Conservation (phyloP, 2,797 vertebrate species). For the Gadopsis marmoratus region DNA sequence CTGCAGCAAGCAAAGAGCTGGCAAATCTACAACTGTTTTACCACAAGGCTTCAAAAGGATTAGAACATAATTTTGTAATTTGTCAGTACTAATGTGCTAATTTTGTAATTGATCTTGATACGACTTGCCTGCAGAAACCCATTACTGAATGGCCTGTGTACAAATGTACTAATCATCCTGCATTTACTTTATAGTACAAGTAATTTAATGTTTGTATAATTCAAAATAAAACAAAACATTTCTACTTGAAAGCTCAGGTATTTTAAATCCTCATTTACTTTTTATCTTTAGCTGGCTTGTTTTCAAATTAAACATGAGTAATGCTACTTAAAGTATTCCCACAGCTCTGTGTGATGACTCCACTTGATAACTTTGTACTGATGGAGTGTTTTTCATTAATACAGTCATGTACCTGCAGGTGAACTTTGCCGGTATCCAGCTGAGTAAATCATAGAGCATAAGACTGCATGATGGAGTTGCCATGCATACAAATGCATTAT, state of each 20-base stretch:
- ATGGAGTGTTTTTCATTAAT: constrained; percentile 24
- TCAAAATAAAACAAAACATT: constrained; percentile 24
- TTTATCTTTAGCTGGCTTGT: constrained; percentile 13
- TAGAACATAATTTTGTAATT: constrained; percentile 64
- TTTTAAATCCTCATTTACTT: constrained; percentile 9
- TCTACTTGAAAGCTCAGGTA: constrained; percentile 1
- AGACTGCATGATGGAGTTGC: constrained; percentile 17
- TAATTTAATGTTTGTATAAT: constrained; percentile 36
- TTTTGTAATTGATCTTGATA: constrained; percentile 75
- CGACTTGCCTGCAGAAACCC: constrained; percentile 63
- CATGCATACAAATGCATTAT: constrained; percentile 12
- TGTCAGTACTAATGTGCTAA: constrained; percentile 63
- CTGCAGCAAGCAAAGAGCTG: constrained; percentile 41
- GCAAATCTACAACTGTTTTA: constrained; percentile 56
- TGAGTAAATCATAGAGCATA: constrained; percentile 8
- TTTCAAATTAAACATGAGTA: constrained; percentile 25
- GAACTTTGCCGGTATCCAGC: constrained; percentile 17
- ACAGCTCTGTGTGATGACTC: constrained; percentile 21
- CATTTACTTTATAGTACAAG: constrained; percentile 32
- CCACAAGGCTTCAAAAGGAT: constrained; percentile 68
- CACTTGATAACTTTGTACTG: constrained; percentile 6
- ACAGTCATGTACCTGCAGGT: constrained; percentile 31
- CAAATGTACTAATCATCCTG: constrained; percentile 37
- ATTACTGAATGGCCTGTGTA: constrained; percentile 55
- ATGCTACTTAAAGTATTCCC: constrained; percentile 27